phyloP scores from a whole-genome alignment of 2,113 vertebrate genomes.

The Hipposideros armiger region DNA sequence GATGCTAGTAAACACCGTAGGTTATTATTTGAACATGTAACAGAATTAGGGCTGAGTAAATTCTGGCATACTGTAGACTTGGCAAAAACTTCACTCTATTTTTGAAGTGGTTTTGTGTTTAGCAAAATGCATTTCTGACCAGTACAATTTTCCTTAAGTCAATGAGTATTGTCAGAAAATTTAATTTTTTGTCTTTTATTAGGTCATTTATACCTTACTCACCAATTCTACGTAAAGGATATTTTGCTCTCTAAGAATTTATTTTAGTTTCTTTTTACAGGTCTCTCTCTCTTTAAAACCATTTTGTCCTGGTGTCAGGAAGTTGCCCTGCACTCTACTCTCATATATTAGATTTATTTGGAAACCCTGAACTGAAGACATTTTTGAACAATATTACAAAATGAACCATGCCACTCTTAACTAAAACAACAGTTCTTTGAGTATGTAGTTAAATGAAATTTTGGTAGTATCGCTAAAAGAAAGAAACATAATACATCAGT shows the following conservation, averaged over 20 bases:
- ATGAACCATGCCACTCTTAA: constrained; percentile 23
- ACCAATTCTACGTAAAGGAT: constrained; percentile 3
- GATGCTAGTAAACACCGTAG: neutral
- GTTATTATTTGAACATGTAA: neutral
- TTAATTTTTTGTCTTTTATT: neutral
- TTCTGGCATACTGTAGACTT: constrained; percentile 1
- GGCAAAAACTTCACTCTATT: neutral
- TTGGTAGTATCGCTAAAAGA: constrained; percentile 2
- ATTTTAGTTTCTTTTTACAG: constrained; percentile 27
- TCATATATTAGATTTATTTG: constrained; percentile 23
- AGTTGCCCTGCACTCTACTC: neutral
- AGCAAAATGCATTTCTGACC: neutral
- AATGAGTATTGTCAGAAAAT: neutral
- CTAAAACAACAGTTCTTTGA: constrained; percentile 41
- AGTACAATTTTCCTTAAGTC: neutral
- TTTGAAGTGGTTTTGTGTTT: constrained; percentile 6
- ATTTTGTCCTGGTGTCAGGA: constrained; percentile 33
- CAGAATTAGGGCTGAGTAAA: neutral
- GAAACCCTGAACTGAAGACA: constrained; percentile 39
- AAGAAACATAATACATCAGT: neutral
- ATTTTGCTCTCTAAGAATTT: constrained; percentile 23
- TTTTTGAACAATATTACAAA: constrained; percentile 17
- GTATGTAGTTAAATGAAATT: constrained; percentile 22
- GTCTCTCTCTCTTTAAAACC: neutral
- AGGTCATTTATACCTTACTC: neutral